phyloP scores from a whole-genome alignment of 2,113 vertebrate species.

The Accipiter cooperii region DNA sequence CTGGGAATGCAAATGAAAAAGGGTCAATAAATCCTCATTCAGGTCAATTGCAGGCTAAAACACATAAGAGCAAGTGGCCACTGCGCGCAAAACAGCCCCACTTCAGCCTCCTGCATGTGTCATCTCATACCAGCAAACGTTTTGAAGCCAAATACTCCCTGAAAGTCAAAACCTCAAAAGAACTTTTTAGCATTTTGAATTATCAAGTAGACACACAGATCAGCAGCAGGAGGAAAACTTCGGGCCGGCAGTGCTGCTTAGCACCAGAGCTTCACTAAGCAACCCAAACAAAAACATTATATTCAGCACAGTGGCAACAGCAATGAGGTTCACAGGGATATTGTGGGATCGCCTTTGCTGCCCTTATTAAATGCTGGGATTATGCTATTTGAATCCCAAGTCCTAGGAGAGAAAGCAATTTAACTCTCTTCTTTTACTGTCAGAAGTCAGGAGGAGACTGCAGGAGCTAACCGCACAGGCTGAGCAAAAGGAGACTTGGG shows the following conservation, averaged over 20 bases:
- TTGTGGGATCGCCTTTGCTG: accelerated
- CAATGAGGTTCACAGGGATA: neutral
- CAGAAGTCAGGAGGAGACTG: neutral
- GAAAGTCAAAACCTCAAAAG: neutral
- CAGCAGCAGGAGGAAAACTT: neutral
- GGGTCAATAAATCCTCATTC: neutral
- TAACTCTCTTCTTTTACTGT: neutral
- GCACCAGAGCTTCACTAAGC: neutral
- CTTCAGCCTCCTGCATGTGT: neutral
- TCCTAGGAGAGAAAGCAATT: neutral
- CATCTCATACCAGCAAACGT: neutral
- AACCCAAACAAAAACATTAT: neutral
- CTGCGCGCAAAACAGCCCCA: neutral
- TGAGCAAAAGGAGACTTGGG: neutral
- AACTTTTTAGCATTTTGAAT: neutral
- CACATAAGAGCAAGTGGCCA: neutral
- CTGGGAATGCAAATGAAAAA: neutral
- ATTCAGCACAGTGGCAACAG: neutral
- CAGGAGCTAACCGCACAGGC: neutral
- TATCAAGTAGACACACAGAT: neutral
- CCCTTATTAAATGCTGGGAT: neutral
- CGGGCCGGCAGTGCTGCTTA: neutral
- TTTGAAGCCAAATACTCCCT: neutral
- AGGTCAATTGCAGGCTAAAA: neutral
- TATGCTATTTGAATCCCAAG: neutral